These are phyloP conservation scores for Hemitrygon akajei DNA, from an alignment of 2,797 vertebrate genomes.

Conservation along the genomic window DNA sequence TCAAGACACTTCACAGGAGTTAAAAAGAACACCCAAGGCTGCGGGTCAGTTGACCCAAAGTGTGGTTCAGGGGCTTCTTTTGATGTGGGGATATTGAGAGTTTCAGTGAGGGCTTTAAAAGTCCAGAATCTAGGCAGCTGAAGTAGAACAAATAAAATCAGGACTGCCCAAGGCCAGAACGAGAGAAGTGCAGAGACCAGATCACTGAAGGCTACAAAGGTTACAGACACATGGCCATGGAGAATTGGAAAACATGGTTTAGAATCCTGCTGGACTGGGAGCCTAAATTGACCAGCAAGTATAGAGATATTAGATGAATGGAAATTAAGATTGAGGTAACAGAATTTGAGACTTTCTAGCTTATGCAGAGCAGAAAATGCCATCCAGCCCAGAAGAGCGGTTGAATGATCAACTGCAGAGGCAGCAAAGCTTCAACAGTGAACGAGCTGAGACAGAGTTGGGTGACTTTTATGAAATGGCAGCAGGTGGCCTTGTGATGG, in stretches of 20 bases:
- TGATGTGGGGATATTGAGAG: background rate
- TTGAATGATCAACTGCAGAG: background rate
- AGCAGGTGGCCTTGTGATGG: background rate
- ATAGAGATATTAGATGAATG: too few species aligned
- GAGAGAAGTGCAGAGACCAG: background rate
- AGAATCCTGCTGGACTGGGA: background rate
- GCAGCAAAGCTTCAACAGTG: background rate
- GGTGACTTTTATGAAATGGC: background rate
- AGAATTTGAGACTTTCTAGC: background rate
- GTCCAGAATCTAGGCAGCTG: background rate
- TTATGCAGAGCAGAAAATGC: background rate
- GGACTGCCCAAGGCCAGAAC: background rate
- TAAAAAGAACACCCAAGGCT: background rate
- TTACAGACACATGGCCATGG: background rate
- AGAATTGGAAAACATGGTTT: background rate
- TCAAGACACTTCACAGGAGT: background rate
- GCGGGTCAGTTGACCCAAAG: background rate
- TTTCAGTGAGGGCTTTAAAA: background rate
- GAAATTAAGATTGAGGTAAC: background rate
- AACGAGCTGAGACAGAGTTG: background rate
- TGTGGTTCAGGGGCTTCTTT: background rate
- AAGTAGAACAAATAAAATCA: too few species aligned
- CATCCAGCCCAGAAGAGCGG: background rate
- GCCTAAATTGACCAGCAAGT: background rate
- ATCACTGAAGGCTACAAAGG: background rate